Evolutionary conservation across 2,113 vertebrate species (phyloP), one percentile per base, ranked within the genome.

Genomic region (Mesitornis unicolor): DNA sequence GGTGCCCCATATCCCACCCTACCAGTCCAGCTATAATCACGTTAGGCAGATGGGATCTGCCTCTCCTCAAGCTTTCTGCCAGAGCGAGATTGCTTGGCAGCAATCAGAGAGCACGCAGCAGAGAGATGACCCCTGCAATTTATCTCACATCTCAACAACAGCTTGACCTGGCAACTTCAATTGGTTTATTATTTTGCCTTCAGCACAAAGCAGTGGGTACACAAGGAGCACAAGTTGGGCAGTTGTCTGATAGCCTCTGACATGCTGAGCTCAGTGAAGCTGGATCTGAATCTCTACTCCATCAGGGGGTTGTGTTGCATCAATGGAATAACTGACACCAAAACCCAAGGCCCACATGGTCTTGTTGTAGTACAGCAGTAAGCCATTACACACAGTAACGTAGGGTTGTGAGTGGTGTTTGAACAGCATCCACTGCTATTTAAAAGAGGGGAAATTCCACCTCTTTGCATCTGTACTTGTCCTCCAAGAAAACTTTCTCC

Each of bases 351-450:
- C 9, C 13, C 36, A 31, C 3, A 1, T 1, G 0, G 16, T 33
- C 40, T 33, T 56, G 4, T 40, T 36, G 19, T 40, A 29, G 31
- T 19, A 9, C 29, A 75, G 50, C 50, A 78, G 21, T 28, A 48
- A 54, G 19, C 7, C 25, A n/a, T 12, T 3, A 5, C 9, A 33
- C 8, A 3, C 2, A 10, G 8, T 7, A 6, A 3, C 0, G 3
- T 1, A 7, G n/a, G 22, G 16, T 25, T n/a, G 68, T 2, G 3
- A 47, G 8, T 13, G 15, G 5, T 69, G 20, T 1, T 65, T 7
- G 18, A 63, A 57, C 16, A 75, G 18, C 2, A 5, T 6, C 16
- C 16, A 33, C 8, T 61, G 22, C 3, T 20, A 0, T 4, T 20
- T 12, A 15, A 59, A 8, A 8, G 36, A 1, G 16, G 33, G 3